Base-by-base conservation (phyloP, 2,888 invertebrate species). In the Tridacna gigas region DNA sequence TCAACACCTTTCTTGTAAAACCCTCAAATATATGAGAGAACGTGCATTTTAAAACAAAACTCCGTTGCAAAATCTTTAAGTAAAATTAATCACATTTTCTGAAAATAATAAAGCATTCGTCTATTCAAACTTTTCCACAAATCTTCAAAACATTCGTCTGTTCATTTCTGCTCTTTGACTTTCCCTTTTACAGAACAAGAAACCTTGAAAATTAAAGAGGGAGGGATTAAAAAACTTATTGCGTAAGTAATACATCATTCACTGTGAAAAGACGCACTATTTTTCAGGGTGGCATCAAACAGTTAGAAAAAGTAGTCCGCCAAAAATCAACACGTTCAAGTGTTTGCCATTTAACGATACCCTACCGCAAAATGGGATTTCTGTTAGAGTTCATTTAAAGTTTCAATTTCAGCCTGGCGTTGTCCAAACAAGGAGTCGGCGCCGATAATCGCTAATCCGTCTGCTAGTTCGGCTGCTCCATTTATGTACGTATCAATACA, bases 401-500 rank as follows among this genome's bases (percentile, higher is more conserved):
- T 74, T 74, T 79, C 79, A 73, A 77, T 77, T 77, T 77, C 77
- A 77, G 18, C 20, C 60, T 48, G 26, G 22, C 66, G 48, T 51
- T 77, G 69, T 61, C 73, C 71, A 78, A 84, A 84, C 63, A 81
- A 61, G 69, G 61, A 69, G 74, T 48, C 80, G 81, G 81, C 84
- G 84, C 84, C 84, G 77, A 48, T 45, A 12, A 15, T 25, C 25
- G 65, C 22, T 77, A 77, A 77, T 77, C 77, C 77, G 77, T 77
- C 77, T 77, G 66, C 51, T 51, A n/a, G 66, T 77, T 66, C 77
- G 71, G 51, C 71, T 71, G 71, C 71, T 71, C 71, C 48, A 45
- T 71, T 71, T 71, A 26, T 71, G 47, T 47, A 47, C 47, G 71
- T 71, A 71, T 71, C 71, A 25, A 71, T 22, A 20, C 71, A 51